phyloP scores from a whole-genome alignment of 2,888 invertebrate species.

The Schrankia costaestrigalis region DNA sequence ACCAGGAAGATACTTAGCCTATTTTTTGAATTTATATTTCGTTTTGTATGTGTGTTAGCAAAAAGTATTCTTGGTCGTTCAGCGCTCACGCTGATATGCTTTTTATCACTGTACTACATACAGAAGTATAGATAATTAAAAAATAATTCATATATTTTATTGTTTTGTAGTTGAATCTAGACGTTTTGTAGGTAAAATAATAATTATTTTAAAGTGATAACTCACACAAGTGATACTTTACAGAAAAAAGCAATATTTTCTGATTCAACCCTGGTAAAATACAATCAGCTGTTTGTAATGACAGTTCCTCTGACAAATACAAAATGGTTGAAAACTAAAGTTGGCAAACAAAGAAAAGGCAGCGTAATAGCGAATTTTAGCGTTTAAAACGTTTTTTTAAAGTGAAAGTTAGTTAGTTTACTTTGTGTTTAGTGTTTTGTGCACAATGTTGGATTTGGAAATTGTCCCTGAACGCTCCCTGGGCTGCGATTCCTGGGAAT shows the following conservation, averaged over 20 bases:
- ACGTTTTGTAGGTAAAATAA: neutral
- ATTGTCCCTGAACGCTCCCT: slow-evolving; percentile 97
- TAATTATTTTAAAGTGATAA: no score
- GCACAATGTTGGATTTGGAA: slow-evolving; percentile 96
- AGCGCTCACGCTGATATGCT: no score
- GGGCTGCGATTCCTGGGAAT: slow-evolving; percentile 99
- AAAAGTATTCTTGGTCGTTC: no score
- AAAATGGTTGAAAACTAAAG: slow-evolving; percentile 82
- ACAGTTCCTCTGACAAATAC: slow-evolving; percentile 81
- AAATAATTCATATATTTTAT: no score
- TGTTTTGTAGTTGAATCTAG: no score
- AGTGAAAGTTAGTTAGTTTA: slow-evolving; percentile 75
- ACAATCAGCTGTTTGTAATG: slow-evolving; percentile 82
- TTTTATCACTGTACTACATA: no score
- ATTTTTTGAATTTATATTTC: no score
- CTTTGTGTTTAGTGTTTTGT: slow-evolving; percentile 91
- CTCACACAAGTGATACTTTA: no score
- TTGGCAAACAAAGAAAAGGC: slow-evolving; percentile 80
- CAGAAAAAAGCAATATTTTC: slow-evolving; percentile 9
- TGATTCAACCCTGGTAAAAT: slow-evolving; percentile 65
- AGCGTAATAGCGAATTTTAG: slow-evolving; percentile 71
- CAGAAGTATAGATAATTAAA: no score
- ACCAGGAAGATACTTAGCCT: no score
- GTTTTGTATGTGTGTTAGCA: no score
- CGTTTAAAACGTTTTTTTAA: slow-evolving; percentile 60